These are phyloP conservation scores for Teleiodes luculella DNA, from an alignment of 2,888 invertebrate genomes.

Conservation along the genomic window DNA sequence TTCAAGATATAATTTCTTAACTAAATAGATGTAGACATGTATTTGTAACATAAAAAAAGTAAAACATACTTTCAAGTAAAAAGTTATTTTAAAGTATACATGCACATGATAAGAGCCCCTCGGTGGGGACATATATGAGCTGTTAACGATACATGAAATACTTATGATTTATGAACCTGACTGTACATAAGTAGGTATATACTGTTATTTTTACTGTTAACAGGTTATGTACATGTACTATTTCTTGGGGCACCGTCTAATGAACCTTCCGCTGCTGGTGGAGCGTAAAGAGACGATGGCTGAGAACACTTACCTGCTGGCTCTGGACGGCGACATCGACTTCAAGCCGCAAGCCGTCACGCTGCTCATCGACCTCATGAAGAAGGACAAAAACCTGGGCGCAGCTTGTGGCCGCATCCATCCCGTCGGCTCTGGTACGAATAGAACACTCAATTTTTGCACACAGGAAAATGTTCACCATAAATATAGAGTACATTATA, in stretches of 20 bases:
- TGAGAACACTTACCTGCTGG: constrained; percentile 89
- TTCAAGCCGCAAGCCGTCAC: constrained; percentile 90
- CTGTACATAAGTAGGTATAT: too few species aligned
- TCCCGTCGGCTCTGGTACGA: constrained; percentile 84
- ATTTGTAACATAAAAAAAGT: too few species aligned
- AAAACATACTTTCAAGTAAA: too few species aligned
- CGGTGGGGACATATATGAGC: too few species aligned
- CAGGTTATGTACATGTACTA: constrained; percentile 97
- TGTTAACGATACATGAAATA: too few species aligned
- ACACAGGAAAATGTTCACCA: background rate
- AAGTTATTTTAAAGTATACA: too few species aligned
- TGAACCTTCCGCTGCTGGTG: constrained; percentile 80
- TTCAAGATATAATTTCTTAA: too few species aligned
- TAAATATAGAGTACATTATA: background rate
- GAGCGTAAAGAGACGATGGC: constrained; percentile 83
- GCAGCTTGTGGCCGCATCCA: constrained; percentile 95
- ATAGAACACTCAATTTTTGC: background rate
- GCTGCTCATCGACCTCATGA: constrained; percentile 90
- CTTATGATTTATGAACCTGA: too few species aligned
- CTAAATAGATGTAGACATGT: too few species aligned
- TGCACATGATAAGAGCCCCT: too few species aligned
- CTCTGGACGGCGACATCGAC: constrained; percentile 93
- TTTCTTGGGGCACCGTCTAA: constrained; percentile 87
- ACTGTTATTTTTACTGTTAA: constrained; percentile 16
- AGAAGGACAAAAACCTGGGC: constrained; percentile 87